phyloP scores from a whole-genome alignment of 1,140 invertebrate species.

The Neodiprion fabricii region DNA sequence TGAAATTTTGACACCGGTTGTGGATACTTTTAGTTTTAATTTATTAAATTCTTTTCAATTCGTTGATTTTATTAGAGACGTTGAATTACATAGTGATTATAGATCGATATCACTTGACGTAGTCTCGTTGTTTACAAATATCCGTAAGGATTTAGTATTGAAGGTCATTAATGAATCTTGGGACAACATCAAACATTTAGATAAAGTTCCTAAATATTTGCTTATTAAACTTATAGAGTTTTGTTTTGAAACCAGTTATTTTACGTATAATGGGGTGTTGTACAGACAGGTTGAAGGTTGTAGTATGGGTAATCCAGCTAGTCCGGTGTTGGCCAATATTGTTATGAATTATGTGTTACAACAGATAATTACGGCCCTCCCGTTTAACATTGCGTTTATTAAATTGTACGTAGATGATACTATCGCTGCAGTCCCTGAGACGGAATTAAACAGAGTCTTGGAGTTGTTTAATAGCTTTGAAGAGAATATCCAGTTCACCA shows the following conservation, averaged over 20 bases:
- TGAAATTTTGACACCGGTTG: no score
- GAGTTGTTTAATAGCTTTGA: no score
- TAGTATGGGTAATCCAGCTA: conserved; percentile 13
- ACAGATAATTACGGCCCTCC: no score
- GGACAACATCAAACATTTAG: neutral
- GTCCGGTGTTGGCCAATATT: conserved; percentile 2
- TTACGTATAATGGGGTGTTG: neutral
- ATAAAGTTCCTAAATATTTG: neutral
- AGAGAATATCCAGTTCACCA: no score
- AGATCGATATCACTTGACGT: conserved; percentile 7
- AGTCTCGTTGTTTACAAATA: conserved; percentile 16
- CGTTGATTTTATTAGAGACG: neutral
- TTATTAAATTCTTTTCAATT: no score
- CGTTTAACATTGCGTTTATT: no score
- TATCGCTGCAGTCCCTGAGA: no score
- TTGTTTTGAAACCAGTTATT: conserved; percentile 13
- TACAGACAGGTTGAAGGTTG: neutral
- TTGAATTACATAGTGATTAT: neutral
- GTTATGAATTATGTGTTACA: conserved; percentile 8
- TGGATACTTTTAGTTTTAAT: no score
- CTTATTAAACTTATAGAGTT: conserved; percentile 2
- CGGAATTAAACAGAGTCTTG: no score
- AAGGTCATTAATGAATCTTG: neutral
- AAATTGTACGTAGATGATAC: no score
- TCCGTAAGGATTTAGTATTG: neutral